Percentiles rank a stretch among this genome's conserved stretches.
Evolutionary conservation across 1,140 invertebrate species (phyloP).

Genomic region (Popillia japonica): DNA sequence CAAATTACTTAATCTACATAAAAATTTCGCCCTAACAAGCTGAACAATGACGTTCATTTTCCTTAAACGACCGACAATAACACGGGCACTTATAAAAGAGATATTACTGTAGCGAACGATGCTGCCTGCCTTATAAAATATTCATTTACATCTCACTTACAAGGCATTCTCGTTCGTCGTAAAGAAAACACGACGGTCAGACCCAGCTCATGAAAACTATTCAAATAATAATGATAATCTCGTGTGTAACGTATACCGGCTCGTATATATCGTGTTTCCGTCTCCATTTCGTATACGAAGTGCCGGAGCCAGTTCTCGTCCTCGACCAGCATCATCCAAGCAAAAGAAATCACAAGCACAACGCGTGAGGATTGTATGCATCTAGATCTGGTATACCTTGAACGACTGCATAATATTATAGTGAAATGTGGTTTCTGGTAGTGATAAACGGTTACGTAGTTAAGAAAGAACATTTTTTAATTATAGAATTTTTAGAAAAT

Average conservation of each 20-base stretch:
- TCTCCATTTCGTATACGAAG: not conserved
- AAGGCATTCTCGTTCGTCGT: not conserved
- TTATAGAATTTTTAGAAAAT: not conserved
- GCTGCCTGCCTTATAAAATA: too few relatives aligned
- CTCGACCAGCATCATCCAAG: not conserved
- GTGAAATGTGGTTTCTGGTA: slow-evolving; percentile 10
- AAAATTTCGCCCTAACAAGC: not conserved
- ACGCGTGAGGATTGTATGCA: not conserved
- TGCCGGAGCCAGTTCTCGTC: not conserved
- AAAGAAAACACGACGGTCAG: not conserved
- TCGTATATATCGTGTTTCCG: not conserved
- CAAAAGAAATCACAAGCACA: slow-evolving; percentile 11
- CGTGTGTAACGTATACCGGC: slow-evolving; percentile 1
- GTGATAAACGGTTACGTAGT: slow-evolving; percentile 6
- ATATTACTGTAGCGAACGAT: too few relatives aligned
- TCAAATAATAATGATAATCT: slow-evolving; percentile 22
- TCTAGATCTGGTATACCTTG: too few relatives aligned
- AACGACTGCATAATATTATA: not conserved
- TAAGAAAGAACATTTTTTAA: not conserved
- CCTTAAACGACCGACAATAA: too few relatives aligned
- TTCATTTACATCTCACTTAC: not conserved
- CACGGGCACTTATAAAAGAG: too few relatives aligned
- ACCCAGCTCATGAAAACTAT: not conserved
- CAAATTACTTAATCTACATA: not conserved
- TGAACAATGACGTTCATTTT: not conserved